Base-by-base conservation (phyloP, 64 coral and sea anemone genomes). In the Actinia equina region DNA sequence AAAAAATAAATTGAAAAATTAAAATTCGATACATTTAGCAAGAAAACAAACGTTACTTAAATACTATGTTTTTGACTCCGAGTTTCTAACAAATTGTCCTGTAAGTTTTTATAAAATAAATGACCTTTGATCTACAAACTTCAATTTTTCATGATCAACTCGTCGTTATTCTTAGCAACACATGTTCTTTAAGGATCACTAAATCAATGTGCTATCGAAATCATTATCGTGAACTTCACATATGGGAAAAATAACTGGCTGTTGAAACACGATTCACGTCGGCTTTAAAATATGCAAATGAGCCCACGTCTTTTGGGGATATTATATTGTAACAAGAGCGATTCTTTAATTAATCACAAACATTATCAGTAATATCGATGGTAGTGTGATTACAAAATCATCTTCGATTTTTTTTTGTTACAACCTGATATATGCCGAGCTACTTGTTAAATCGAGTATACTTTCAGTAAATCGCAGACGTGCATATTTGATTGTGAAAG, bases 251-350 rank as follows among this genome's bases (percentile, higher is more conserved):
- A 74, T 74, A 74, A 7, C 26, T 74, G 26, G 69, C 27, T 41
- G 69, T 41, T 41, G 23, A 74, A 74, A 74, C n/a, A 13, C 25
- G 25, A 41, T 74, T 74, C 69, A 74, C 69, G 16, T 41, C 25
- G 26, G 69, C 69, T 74, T 44, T 81, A 9, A 52, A 81, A 81
- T 81, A 81, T 81, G 78, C 78, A 81, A 81, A 81, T 81, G 78
- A 81, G 78, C 6, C 45, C n/a, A 17, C 22, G 78, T 81, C 78
- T 81, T 22, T 49, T 19, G 78, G 44, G 7, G 16, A 6, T 49
- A 23, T 81, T 49, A 37, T 81, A 49, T 44, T 49, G 78, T 44
- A 17, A 52, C 44, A 81, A 49, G 17, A 79, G 42, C 43, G 43
- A 49, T 49, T 44, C 78, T 81, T 22, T 52, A 49, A 81, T 81